phyloP scores from a whole-genome alignment of 2,888 invertebrate genomes.

The Epistrophella euchroma region DNA sequence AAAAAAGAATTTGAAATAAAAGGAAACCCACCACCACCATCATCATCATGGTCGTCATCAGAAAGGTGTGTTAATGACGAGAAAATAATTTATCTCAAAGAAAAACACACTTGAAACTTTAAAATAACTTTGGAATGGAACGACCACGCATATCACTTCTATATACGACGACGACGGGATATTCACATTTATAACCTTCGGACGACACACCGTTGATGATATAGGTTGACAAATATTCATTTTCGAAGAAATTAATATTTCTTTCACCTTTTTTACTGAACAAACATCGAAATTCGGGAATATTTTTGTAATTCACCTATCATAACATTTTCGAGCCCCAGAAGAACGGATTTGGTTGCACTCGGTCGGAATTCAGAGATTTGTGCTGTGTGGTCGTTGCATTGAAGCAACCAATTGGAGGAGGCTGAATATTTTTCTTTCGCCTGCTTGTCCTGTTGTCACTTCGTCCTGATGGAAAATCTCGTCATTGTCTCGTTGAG shows the following conservation, averaged over 20 bases:
- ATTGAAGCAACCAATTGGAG: conserved; percentile 64
- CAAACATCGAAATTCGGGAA: conserved; percentile 63
- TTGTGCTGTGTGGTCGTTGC: conserved; percentile 51
- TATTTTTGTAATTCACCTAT: conserved; percentile 74
- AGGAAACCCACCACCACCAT: conserved; percentile 30
- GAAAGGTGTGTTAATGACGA: conserved; percentile 46
- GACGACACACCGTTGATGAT: not conserved
- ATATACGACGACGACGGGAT: too few relatives aligned
- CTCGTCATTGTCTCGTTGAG: conserved; percentile 39
- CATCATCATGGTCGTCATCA: too few relatives aligned
- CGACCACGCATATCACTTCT: conserved; percentile 54
- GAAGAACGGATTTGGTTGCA: conserved; percentile 58
- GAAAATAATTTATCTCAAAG: conserved; percentile 66
- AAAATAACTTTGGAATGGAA: conserved; percentile 60
- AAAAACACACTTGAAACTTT: conserved; percentile 71
- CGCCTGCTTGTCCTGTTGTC: conserved; percentile 41
- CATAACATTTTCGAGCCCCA: conserved; percentile 55
- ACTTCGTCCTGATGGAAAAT: conserved; percentile 17
- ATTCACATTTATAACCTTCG: conserved; percentile 4
- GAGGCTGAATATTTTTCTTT: conserved; percentile 67
- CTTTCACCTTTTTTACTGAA: conserved; percentile 68
- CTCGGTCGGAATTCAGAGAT: conserved; percentile 31
- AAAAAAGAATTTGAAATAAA: not conserved
- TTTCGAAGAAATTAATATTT: conserved; percentile 74
- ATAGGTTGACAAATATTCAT: conserved; percentile 67